Base-by-base conservation (phyloP, 2,797 vertebrate genomes). In the Melanotaenia nigrans region DNA sequence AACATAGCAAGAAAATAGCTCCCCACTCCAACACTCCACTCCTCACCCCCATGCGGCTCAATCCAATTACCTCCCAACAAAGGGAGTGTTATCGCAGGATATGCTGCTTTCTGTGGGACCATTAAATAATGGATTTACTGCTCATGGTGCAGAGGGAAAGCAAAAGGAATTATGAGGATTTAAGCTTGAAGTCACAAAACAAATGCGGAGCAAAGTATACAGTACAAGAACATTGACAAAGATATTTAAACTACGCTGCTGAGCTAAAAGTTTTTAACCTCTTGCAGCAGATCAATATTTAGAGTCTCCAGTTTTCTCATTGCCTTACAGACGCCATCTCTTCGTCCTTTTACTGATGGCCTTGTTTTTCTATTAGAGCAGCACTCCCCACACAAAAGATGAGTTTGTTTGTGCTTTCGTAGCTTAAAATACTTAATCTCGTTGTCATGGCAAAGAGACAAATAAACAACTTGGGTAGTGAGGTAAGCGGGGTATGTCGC, bases 11-110 rank as follows among this genome's bases (percentile, higher is more conserved):
- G 72, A 71, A 82, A 81, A 68, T 71, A 30, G 63, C 69, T 65
- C 59, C 71, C 36, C 49, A 64, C 58, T 58, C 32, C 42, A 60
- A 42, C 24, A 57, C 69, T 53, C 33, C 55, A 47, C 70, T 77
- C 56, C 64, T 83, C 76, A 53, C 24, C 55, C 67, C 73, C 68
- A 45, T 73, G 83, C 16, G 14, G 61, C 73, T 82, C 82, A 85
- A 84, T 88, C 84, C 79, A 90, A 90, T 90, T 90, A 90, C 78
- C 68, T 77, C 75, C 75, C 55, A 75, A 90, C 79, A 90, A 90
- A 89, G 65, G 70, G 68, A 89, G 75, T 35, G 74, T 81, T 85
- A 86, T 88, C 75, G 54, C 73, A 77, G 72, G 74, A 72, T 68
- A 68, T 38, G 86, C 86, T 82, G 77, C 71, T 80, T 65, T 69